phyloP scores from a whole-genome alignment of 2,797 vertebrate species.

The Pseudochromis fuscus region DNA sequence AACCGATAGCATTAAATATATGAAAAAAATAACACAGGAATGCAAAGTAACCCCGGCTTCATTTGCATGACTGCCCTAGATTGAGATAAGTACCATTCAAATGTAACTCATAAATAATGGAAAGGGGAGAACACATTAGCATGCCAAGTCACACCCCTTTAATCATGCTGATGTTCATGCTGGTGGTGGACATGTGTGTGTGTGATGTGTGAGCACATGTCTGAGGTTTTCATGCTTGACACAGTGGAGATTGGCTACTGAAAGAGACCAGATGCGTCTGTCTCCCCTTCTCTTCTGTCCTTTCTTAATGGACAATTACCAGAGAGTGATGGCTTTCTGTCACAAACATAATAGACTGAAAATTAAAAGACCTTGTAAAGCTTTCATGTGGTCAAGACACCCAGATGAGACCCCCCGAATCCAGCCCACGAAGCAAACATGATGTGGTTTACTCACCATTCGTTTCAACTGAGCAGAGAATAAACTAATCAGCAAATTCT shows the following conservation, averaged over 20 bases:
- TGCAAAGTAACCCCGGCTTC: conserved; percentile 37
- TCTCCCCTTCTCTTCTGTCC: conserved; percentile 45
- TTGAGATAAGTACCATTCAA: conserved; percentile 68
- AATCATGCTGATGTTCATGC: conserved; percentile 60
- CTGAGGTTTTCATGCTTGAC: conserved; percentile 54
- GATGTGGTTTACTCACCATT: neutral
- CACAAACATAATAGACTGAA: conserved; percentile 64
- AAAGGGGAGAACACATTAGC: conserved; percentile 61
- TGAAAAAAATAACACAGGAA: conserved; percentile 32
- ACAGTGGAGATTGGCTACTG: conserved; percentile 51
- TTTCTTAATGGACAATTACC: conserved; percentile 71
- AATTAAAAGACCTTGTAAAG: conserved; percentile 67
- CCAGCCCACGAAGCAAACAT: conserved; percentile 16
- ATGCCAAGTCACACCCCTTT: conserved; percentile 78
- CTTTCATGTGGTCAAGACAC: conserved; percentile 45
- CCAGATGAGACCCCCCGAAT: conserved; percentile 72
- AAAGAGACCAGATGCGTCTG: conserved; percentile 72
- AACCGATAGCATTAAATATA: conserved; percentile 23
- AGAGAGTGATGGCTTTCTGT: conserved; percentile 73
- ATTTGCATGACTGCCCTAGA: conserved; percentile 63
- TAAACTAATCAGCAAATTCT: conserved; percentile 1
- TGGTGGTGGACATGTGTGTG: conserved; percentile 39
- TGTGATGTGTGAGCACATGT: conserved; percentile 24
- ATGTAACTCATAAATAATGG: conserved; percentile 78
- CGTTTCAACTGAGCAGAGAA: neutral